These are phyloP conservation scores for Lutraria rhynchaena DNA, from an alignment of 1,140 invertebrate genomes.

Conservation along the genomic window DNA sequence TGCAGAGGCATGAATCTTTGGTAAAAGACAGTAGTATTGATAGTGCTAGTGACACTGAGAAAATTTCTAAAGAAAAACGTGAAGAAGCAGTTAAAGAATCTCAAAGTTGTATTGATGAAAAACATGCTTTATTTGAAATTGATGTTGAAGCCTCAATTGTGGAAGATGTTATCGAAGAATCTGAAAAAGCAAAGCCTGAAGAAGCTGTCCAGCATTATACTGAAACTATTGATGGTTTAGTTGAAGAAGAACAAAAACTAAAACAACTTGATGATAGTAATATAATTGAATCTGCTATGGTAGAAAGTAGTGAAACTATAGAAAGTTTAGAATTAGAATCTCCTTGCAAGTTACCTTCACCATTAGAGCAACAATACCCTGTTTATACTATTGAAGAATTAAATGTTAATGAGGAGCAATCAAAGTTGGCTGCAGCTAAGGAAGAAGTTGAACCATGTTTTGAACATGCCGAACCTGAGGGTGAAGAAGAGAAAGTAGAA, in stretches of 20 bases:
- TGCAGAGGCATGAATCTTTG: conserved; percentile 53
- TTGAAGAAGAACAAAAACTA: conserved; percentile 36
- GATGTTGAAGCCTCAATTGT: not conserved
- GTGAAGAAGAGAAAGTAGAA: conserved; percentile 1
- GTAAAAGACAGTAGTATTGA: conserved; percentile 49
- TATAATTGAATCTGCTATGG: conserved; percentile 25
- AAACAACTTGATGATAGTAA: conserved; percentile 6
- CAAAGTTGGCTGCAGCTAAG: not conserved
- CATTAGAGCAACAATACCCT: conserved; percentile 36
- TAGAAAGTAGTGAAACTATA: conserved; percentile 47
- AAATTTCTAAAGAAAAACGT: not conserved
- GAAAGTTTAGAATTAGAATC: conserved; percentile 46
- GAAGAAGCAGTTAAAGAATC: conserved; percentile 3
- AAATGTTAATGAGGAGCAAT: conserved; percentile 7
- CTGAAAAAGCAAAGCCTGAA: conserved; percentile 1
- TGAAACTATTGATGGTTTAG: conserved; percentile 12
- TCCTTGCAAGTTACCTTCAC: conserved; percentile 36
- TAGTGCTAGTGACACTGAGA: conserved; percentile 5
- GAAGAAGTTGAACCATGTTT: not conserved
- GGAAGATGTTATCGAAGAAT: not conserved
- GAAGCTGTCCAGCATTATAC: not conserved
- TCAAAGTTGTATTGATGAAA: not conserved
- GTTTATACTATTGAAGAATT: conserved; percentile 11
- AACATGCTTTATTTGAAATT: conserved; percentile 30
- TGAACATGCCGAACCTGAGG: not conserved